These are phyloP conservation scores for Bungarus multicinctus DNA, from an alignment of 2,113 vertebrate species.

Conservation along the genomic window DNA sequence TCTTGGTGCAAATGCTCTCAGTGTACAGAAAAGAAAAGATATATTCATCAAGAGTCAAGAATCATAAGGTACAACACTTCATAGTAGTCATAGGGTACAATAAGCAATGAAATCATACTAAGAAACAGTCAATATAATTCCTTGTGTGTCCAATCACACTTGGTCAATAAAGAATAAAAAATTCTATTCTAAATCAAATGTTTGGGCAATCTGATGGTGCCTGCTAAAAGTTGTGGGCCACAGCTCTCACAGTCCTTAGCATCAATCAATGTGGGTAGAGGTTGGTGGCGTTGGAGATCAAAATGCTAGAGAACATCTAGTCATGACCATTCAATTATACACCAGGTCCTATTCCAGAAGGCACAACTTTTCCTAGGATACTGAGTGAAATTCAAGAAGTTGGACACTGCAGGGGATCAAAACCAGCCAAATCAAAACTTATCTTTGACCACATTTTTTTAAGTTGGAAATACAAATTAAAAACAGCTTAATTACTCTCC, in stretches of 20 bases:
- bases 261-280: neutral
- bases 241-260: neutral
- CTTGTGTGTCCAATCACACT: too few species aligned
- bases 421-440: neutral
- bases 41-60: too few species aligned
- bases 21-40: too few species aligned
- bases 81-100: too few species aligned
- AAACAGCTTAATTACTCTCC: neutral
- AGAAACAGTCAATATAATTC: too few species aligned
- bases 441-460: neutral
- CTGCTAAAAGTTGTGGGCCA: neutral
- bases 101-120: too few species aligned
- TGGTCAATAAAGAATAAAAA: too few species aligned
- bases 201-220: neutral
- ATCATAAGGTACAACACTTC: too few species aligned
- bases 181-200: neutral
- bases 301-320: neutral
- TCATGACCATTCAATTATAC: neutral
- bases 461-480: neutral
- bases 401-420: neutral
- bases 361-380: neutral
- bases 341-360: neutral
- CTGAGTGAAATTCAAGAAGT: neutral
- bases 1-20: too few species aligned
- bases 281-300: neutral